Conservation (phyloP, 2,888 invertebrate genomes). For the Tenthredo scrophulariae region DNA sequence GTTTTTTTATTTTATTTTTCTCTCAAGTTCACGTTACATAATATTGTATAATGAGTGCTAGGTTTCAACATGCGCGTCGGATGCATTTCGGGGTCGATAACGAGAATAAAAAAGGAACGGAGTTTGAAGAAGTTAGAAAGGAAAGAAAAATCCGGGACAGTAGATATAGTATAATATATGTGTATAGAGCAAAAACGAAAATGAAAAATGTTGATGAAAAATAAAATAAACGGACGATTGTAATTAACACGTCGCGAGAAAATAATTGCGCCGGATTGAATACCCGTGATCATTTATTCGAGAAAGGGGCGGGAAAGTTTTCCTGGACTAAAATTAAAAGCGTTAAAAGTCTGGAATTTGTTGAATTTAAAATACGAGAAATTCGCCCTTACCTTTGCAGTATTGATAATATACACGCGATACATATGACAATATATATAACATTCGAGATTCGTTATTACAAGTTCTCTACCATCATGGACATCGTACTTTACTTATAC, state of each 20-base stretch:
- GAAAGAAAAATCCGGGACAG: neutral
- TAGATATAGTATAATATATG: neutral
- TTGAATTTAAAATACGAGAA: constrained; percentile 7
- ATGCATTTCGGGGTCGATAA: neutral
- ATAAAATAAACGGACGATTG: neutral
- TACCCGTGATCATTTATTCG: neutral
- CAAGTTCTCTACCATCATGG: constrained; percentile 20
- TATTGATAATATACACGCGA: neutral
- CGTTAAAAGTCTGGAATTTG: constrained; percentile 33
- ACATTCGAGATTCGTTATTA: constrained; percentile 38
- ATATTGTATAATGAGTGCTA: constrained; percentile 26
- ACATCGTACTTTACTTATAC: neutral
- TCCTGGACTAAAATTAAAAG: constrained; percentile 27
- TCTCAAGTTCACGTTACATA: constrained; percentile 24
- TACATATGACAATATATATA: neutral
- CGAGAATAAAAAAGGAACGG: neutral
- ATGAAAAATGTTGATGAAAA: neutral
- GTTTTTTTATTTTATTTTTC: neutral
- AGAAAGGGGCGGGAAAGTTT: neutral
- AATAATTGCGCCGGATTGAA: neutral
- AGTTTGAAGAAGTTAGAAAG: neutral
- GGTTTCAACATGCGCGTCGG: neutral
- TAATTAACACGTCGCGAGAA: neutral
- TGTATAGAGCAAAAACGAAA: neutral
- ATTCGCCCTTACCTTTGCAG: neutral